Percentiles rank a stretch among this genome's conserved stretches.
Conservation (phyloP, 2,888 invertebrate genomes). For the Eupithecia pulchellata region DNA sequence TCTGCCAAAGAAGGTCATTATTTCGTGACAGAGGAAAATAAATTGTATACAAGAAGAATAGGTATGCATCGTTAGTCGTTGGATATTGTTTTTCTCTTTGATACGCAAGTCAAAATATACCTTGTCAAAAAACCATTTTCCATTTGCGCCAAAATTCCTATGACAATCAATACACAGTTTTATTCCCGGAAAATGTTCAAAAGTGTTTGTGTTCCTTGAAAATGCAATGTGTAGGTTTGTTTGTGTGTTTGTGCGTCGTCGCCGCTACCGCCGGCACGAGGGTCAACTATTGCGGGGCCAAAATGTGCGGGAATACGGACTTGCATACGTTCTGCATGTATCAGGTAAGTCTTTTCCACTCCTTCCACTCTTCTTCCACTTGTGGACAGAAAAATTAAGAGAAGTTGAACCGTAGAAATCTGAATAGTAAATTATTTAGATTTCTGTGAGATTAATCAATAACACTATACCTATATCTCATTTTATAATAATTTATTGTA, state of each 20-base stretch:
- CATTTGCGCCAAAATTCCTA: constrained; percentile 37
- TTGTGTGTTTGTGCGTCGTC: constrained; percentile 38
- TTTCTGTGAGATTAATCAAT: too few relatives aligned
- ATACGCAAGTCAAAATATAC: background rate
- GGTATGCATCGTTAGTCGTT: background rate
- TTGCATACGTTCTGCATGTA: constrained; percentile 73
- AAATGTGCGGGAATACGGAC: constrained; percentile 68
- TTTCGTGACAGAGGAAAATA: background rate
- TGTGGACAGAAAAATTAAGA: too few relatives aligned
- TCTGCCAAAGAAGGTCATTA: background rate
- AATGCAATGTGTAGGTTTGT: constrained; percentile 53
- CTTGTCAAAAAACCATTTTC: background rate
- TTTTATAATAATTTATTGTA: too few relatives aligned
- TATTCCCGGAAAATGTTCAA: constrained; percentile 49
- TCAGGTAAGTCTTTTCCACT: constrained; percentile 57
- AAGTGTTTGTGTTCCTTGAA: constrained; percentile 54
- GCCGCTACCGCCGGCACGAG: constrained; percentile 21
- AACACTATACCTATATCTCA: too few relatives aligned
- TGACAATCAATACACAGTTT: constrained; percentile 7
- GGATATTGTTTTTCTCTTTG: background rate
- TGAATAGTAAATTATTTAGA: too few relatives aligned
- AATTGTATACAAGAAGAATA: background rate
- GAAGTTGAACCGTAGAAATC: too few relatives aligned
- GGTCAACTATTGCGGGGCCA: constrained; percentile 71
- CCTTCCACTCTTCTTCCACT: too few relatives aligned